Base-by-base conservation (phyloP, 2,888 invertebrate species). In the Rambutsinella grinnellia region DNA sequence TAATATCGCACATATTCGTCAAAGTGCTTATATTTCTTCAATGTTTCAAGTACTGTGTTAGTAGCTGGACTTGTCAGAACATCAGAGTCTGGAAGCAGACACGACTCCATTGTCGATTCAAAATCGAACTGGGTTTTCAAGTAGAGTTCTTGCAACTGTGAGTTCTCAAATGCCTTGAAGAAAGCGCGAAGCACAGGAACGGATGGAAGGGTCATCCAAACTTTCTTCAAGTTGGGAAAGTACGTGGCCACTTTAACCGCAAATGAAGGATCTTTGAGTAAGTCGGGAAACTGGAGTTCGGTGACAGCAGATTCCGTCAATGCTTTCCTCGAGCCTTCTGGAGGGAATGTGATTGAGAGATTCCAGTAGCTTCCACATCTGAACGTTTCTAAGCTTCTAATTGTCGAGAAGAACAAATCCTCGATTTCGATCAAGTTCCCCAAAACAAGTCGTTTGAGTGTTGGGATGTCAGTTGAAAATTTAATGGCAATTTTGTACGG, bases 121-220 rank as follows among this genome's bases (percentile, higher is more conserved):
- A 83, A 83, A 53, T 83, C 83, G 66, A 78, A 83, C 24, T 81
- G 81, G 0, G 83, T 83, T 58, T 82, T 83, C 10, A 83, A 61
- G 44, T 69, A 65, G 0, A 83, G 57, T 47, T 74, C 75, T 60
- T 81, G 69, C 56, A 82, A 28, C 3, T 67, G n/a, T 2, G 79
- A 78, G 21, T 66, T 53, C 53, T 67, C 78, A 66, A 81, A 77
- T 1, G 66, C 54, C 44, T 78, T 78, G 57, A 82, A 82, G 54
- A 82, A 82, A 5, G 70, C 70, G 24, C 79, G 27, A 0, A 82
- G 76, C 13, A 80, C 78, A 17, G 75, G 65, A 8, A 79, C 79
- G 19, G 75, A 78, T 1, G 82, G 81, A 2, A 82, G 68, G 27
- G 53, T 62, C 5, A 82, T 75, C 69, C 74, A 77, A 17, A 81